Evolutionary conservation across 2,797 vertebrate genomes (phyloP), one percentile per base, ranked within the genome.

Genomic region (Petrocephalus schoutedeni): DNA sequence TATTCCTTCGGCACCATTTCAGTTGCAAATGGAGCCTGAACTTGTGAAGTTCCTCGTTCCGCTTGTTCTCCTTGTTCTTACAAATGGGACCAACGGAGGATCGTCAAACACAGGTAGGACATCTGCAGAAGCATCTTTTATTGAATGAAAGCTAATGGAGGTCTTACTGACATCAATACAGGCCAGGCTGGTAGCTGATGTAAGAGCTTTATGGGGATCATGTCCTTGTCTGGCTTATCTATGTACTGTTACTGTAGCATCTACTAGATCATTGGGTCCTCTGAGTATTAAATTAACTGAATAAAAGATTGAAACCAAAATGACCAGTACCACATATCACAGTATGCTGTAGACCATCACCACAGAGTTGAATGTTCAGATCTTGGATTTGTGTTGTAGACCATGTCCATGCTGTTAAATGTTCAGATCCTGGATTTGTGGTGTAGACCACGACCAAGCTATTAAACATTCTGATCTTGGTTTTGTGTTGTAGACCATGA

Each of bases 11-110:
- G 21, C 28, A 87, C 87, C 89, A 90, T 89, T 86, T 54, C 87
- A 87, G 54, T 49, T n/a, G 64, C 89, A 91, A 90, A 95, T 95
- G 94, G 92, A 93, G 88, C 45, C 56, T 53, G n/a, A 86, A 23
- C 54, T 89, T 0, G 83, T 89, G 6, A 86, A 5, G 56, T 21
- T 89, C 32, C n/a, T 57, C 86, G 56, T 94, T 1, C 88, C 89
- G 21, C 16, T 59, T 86, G 56, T 95, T 2, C 89, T 90, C 61
- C 32, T 91, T 61, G 88, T 93, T 6, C 71, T 94, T 36, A n/a
- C 91, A 45, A 85, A 71, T 23, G 67, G 92, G 83, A 61, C 90
- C 88, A 41, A 67, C 41, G 91, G 90, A 89, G 89, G 80, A 86
- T 82, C 87, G 3, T 4, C 87, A 3, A 0, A 67, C 23, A 57